A percentile compares a stretch with the other conserved stretches of the same genome.
These are phyloP conservation scores for Parnassius orleans DNA, from an alignment of 2,888 invertebrate species.

Conservation along the genomic window DNA sequence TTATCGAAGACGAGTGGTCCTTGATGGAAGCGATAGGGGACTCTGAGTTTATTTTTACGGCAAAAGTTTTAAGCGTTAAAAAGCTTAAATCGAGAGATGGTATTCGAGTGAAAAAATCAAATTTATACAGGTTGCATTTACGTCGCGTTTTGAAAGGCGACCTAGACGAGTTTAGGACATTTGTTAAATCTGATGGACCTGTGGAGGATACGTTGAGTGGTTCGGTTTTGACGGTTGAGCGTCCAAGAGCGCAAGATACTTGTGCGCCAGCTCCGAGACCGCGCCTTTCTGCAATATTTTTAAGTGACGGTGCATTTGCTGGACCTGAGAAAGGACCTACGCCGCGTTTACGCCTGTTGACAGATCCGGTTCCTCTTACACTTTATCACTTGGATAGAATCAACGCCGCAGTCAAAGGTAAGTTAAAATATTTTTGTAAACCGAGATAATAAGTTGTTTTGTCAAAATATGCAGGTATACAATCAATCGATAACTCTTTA, in stretches of 20 bases:
- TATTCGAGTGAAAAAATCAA: constrained; percentile 54
- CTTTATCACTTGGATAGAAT: constrained; percentile 77
- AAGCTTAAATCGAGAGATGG: constrained; percentile 59
- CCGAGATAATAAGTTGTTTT: too few species aligned
- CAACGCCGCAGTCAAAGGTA: constrained; percentile 80
- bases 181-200: constrained; percentile 59
- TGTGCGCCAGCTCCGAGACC: constrained; percentile 72
- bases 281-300: constrained; percentile 71
- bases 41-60: constrained; percentile 77
- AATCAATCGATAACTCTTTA: too few species aligned
- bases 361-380: constrained; percentile 77
- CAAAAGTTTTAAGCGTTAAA: constrained; percentile 72
- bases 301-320: constrained; percentile 58
- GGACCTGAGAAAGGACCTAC: constrained; percentile 52
- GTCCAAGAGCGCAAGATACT: constrained; percentile 55
- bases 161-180: constrained; percentile 56
- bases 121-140: constrained; percentile 71
- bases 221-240: constrained; percentile 62
- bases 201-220: constrained; percentile 62
- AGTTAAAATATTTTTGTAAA: constrained; percentile 25
- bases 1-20: constrained; percentile 75
- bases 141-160: constrained; percentile 74
- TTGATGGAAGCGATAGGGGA: constrained; percentile 75
- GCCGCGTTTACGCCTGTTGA: constrained; percentile 59
- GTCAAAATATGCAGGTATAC: too few species aligned